Conservation (phyloP, 2,888 invertebrate genomes). For the Eledona agricola region DNA sequence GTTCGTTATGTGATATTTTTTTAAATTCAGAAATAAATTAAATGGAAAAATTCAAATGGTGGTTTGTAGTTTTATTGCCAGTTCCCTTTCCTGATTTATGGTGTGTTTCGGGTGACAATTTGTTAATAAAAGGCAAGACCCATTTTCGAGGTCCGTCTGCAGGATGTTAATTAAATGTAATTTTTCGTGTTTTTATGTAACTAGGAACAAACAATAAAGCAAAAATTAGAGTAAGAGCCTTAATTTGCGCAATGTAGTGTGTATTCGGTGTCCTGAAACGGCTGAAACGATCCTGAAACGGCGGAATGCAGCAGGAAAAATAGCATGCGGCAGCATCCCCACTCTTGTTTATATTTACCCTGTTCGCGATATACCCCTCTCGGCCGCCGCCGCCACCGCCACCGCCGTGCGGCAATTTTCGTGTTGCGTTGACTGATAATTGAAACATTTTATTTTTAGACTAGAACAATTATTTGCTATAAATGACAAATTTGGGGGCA, state of each 20-base stretch:
- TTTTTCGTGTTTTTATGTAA: slow-evolving; percentile 17
- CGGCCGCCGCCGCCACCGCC: slow-evolving; percentile 42
- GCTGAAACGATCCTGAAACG: no score
- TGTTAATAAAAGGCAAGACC: no score
- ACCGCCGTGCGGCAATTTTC: slow-evolving; percentile 29
- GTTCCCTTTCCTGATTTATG: no score
- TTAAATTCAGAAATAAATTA: no score
- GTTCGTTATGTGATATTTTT: no score
- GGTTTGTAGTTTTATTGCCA: no score
- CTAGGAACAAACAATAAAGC: slow-evolving; percentile 20
- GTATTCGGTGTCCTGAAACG: no score
- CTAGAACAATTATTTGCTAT: slow-evolving; percentile 50
- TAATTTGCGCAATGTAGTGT: no score
- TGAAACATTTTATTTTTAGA: slow-evolving; percentile 35
- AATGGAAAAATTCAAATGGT: no score
- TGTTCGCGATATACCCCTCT: slow-evolving; percentile 55
- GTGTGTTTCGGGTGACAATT: no score
- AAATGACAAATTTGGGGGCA: slow-evolving; percentile 56
- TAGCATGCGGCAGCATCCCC: slow-evolving; percentile 47
- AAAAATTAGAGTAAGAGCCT: slow-evolving; percentile 15
- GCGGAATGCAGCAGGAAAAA: slow-evolving; percentile 29
- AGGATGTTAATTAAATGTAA: slow-evolving; percentile 23
- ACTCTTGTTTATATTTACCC: slow-evolving; percentile 62
- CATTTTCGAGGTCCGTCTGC: slow-evolving; percentile 4
- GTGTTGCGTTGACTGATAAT: slow-evolving; percentile 29